Percentiles rank a stretch among this genome's conserved stretches.
Conservation (phyloP, 2,797 vertebrate genomes). For the Thalassophryne amazonica region DNA sequence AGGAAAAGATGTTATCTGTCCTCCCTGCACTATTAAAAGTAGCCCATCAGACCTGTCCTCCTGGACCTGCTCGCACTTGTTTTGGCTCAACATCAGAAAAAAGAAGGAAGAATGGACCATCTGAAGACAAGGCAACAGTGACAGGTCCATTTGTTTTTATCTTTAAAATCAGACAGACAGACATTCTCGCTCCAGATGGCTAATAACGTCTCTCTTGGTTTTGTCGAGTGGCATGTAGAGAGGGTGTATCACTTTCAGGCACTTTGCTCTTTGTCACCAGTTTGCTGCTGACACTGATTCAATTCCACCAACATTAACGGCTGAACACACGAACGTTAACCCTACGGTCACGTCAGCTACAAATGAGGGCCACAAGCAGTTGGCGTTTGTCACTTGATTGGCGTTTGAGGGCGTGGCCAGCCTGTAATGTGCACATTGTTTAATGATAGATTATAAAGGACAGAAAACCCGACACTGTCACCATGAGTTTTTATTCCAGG, state of each 20-base stretch:
- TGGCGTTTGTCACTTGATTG: too few species aligned
- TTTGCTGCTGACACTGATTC: constrained; percentile 27
- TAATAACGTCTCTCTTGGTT: constrained; percentile 71
- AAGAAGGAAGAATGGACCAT: constrained; percentile 61
- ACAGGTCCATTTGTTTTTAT: constrained; percentile 73
- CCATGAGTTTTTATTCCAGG: too few species aligned
- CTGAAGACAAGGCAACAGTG: constrained; percentile 69
- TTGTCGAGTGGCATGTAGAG: constrained; percentile 44
- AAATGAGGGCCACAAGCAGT: too few species aligned
- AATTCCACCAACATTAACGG: constrained; percentile 22
- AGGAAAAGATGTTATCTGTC: constrained; percentile 9
- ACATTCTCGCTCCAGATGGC: constrained; percentile 70
- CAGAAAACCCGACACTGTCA: too few species aligned
- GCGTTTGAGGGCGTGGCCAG: too few species aligned
- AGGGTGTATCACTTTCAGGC: constrained; percentile 70
- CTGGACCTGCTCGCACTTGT: constrained; percentile 70
- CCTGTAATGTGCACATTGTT: too few species aligned
- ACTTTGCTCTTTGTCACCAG: constrained; percentile 49
- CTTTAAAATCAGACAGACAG: constrained; percentile 66
- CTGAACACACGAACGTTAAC: too few species aligned
- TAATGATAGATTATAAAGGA: too few species aligned
- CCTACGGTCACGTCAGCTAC: too few species aligned
- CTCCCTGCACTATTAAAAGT: constrained; percentile 57
- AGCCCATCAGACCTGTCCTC: constrained; percentile 65
- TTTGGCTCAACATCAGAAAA: constrained; percentile 54